Base-by-base conservation (phyloP, 2,797 vertebrate species). In the Acestrorhynchus altus region DNA sequence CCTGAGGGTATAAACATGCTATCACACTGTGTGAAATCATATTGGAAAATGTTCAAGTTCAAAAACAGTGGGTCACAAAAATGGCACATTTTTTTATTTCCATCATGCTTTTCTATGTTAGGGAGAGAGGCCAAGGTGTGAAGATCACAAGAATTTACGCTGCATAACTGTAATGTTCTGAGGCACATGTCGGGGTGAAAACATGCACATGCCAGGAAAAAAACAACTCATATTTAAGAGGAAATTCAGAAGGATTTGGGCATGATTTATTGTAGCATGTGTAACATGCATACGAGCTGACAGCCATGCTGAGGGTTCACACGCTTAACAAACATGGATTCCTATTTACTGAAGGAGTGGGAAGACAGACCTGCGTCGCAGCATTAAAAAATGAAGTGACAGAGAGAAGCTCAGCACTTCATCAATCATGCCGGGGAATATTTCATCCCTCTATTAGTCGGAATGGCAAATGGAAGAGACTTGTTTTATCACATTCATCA, bases 401-500 rank as follows among this genome's bases (percentile, higher is more conserved):
- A 91, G 86, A 86, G 84, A 90, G 83, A 82, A 84, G 76, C 26
- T 71, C n/a, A 83, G 84, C 72, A 90, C 90, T 92, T 90, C 92
- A 94, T 93, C 92, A 91, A 92, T 94, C 93, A 93, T 74, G n/a
- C 59, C 28, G 56, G 74, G 83, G 88, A 91, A 92, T 92, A 92
- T 92, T 91, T 88, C 80, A 92, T 88, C 87, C 90, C 81, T 90
- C 90, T 90, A 92, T 93, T 92, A 90, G 92, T 89, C 87, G 87
- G 91, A 91, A 92, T 91, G 89, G 91, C 88, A 93, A 92, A 92
- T 73, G 86, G 87, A 86, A 83, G 87, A 84, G 91, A 89, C 85
- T 90, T 90, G 87, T 91, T 92, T 92, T 92, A 92, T 90, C 87
- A 87, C 91, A 92, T 93, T 88, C 91, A 93, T 93, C 90, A 93